Evolutionary conservation across 2,797 vertebrate genomes (phyloP), one percentile per base, ranked within the genome.

Genomic region (Lophius americanus): DNA sequence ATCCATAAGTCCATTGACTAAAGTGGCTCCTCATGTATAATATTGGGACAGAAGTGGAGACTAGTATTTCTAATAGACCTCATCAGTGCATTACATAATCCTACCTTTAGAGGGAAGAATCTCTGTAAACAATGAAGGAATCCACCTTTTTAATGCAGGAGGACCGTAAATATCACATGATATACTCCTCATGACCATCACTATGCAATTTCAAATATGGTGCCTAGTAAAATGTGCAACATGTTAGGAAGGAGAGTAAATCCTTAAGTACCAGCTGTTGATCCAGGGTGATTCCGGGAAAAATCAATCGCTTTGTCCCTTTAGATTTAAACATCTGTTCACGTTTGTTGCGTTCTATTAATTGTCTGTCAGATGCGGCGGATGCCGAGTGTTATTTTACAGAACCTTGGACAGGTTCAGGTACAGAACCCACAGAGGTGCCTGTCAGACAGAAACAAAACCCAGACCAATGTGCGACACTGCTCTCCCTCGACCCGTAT

Each of bases 281-380:
- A 68, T 68, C 50, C 68, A 84, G 78, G 73, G 84, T 85, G 84
- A 84, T 78, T 78, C 58, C 23, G 14, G 52, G 63, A 23, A 62
- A 55, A 69, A 80, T 77, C 80, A 85, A 86, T 84, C 75, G 69
- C 74, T 74, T 43, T 85, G 90, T 90, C 83, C 87, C 82, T 90
- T 93, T 94, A 93, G 94, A 94, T 91, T 92, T 84, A 72, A 87
- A 86, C 92, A 88, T 90, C 88, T 83, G 74, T 83, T 81, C 87
- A 81, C 86, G 91, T 90, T 88, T 85, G 6, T 43, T 10, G 8
- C 11, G 9, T 4, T 44, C 10, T 44, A 12, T 44, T 44, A 11
- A 44, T 44, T 44, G 7, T 79, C 93, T 91, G 93, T 89, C 84
- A 77, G 65, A 74, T 57, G 55, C 64, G 13, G 94, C 91, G 94